A percentile compares a stretch with the other conserved stretches of the same genome.
Conservation (phyloP, 2,113 vertebrate genomes). For the human region GRCh38 chr15:44214001-44214500, state of each 20-base stretch:
- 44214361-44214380: background rate
- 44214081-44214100: background rate
- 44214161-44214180: background rate
- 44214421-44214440: background rate
- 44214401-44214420: background rate
- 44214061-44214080: background rate
- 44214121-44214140: background rate
- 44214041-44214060: background rate
- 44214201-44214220: background rate
- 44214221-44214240: slow-evolving; percentile 21
- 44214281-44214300: background rate
- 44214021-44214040: background rate
- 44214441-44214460: background rate
- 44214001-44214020: background rate
- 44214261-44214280: background rate
- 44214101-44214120: background rate
- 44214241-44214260: background rate
- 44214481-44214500: background rate
- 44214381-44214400: slow-evolving; percentile 9
- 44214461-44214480: background rate
- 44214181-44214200: background rate
- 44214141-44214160: background rate
- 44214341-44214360: background rate
- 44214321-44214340: background rate
- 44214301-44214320: background rate